Base-by-base conservation (phyloP, 2,888 invertebrate species). In the Melanotus villosus region DNA sequence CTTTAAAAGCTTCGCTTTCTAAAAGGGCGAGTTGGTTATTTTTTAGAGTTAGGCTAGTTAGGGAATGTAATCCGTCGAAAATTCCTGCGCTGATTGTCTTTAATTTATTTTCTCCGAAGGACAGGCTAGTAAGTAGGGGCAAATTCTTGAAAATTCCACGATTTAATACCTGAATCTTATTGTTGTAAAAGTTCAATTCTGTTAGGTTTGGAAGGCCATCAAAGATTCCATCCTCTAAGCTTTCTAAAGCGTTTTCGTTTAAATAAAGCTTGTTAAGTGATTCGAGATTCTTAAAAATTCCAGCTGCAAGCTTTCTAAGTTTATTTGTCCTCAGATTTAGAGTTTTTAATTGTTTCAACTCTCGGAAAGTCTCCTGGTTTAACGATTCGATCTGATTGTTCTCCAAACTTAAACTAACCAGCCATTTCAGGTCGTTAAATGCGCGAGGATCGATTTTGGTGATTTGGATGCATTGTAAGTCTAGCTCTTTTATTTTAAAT, bases 91-190 rank as follows among this genome's bases (percentile, higher is more conserved):
- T 10, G n/a, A 64, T 2, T 1, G 1, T 56, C 6, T 6, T 54
- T 12, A 64, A 10, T 0, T 19, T 26, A 12, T 56, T 54, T 10
- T 41, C 18, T 14, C 26, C 21, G 1, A 64, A 19, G 9, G 16
- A 14, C 10, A 64, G 21, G 1, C 19, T 6, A 2, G 1, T 10
- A 1, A 64, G 10, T 0, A 1, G 1, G 0, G 14, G 9, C 12
- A 64, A 26, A 14, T 56, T 43, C 32, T 45, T 64, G 21, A 64
- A 64, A 1, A 45, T 43, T 12, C 32, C 64, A 2, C 52, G 32
- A 4, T 16, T 0, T 14, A 63, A n/a, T 16, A 1, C 1, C 4
- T 60, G 18, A 34, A 60, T 45, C n/a, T 45, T 4, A 18, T 43
- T 45, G 2, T 56, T 19, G 19, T 19, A 21, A 1, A 21, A 2